Evolutionary conservation across 1,140 invertebrate genomes (phyloP).

Genomic region (Dendrolimus kikuchii): DNA sequence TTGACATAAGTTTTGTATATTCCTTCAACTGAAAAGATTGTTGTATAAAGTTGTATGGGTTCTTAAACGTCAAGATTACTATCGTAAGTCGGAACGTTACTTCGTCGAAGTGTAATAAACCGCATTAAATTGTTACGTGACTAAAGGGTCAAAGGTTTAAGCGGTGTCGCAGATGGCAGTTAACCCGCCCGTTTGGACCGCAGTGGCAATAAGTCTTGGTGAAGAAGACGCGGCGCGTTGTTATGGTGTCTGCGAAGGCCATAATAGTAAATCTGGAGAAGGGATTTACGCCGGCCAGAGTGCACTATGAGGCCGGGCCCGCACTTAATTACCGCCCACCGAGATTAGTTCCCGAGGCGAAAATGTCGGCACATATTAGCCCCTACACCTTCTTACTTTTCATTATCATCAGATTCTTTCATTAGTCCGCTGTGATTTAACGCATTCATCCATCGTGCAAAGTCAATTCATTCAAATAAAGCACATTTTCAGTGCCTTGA

Average conservation of each 20-base stretch:
- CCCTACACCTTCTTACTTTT: slow-evolving; percentile 8
- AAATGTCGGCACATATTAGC: slow-evolving; percentile 18
- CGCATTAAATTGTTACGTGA: no score
- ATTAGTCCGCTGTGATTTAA: background rate
- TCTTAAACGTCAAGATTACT: no score
- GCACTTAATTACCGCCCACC: slow-evolving; percentile 45
- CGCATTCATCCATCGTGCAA: no score
- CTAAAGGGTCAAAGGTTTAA: slow-evolving; percentile 11
- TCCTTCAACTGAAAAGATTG: no score
- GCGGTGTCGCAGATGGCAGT: slow-evolving; percentile 16
- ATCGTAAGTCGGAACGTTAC: no score
- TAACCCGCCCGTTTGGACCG: slow-evolving; percentile 17
- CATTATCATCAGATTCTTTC: slow-evolving; percentile 11
- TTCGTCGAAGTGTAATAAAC: no score
- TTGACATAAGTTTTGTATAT: no score
- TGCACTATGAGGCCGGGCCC: slow-evolving; percentile 24
- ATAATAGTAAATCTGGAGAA: slow-evolving; percentile 56
- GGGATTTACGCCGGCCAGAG: slow-evolving; percentile 38
- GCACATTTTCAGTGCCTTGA: no score
- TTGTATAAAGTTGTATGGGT: no score
- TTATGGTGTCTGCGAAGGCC: slow-evolving; percentile 28
- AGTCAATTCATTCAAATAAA: no score
- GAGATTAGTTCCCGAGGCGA: slow-evolving; percentile 31
- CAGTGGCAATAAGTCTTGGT: slow-evolving; percentile 24
- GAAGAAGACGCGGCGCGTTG: slow-evolving; percentile 16